A percentile compares a stretch with the other conserved stretches of the same genome.
These are phyloP conservation scores for Pomacea canaliculata DNA, from an alignment of 2,888 invertebrate genomes.

Conservation along the genomic window DNA sequence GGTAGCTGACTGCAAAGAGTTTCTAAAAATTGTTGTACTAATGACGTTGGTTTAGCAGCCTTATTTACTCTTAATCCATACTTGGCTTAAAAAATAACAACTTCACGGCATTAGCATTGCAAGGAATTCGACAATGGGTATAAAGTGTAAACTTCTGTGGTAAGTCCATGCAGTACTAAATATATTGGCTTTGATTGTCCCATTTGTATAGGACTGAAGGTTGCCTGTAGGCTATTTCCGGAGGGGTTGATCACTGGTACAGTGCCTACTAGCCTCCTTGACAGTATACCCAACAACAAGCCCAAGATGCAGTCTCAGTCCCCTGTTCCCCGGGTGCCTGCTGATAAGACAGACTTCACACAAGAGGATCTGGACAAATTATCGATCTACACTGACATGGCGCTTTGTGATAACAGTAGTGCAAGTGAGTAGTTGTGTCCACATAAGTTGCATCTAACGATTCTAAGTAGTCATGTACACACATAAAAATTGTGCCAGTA, in stretches of 20 bases:
- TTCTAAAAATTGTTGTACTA: too few relatives aligned
- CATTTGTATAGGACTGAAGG: slow-evolving; percentile 61
- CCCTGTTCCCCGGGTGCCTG: slow-evolving; percentile 29
- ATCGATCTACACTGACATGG: slow-evolving; percentile 54
- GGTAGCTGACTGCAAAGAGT: too few relatives aligned
- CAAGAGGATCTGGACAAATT: slow-evolving; percentile 56
- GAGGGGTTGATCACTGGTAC: slow-evolving; percentile 66
- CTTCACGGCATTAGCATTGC: too few relatives aligned
- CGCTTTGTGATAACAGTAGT: slow-evolving; percentile 56
- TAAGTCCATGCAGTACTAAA: too few relatives aligned
- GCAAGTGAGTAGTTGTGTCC: slow-evolving; percentile 55
- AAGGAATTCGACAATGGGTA: too few relatives aligned
- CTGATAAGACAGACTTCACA: slow-evolving; percentile 44
- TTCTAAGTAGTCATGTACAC: too few relatives aligned
- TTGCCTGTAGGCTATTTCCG: slow-evolving; percentile 66
- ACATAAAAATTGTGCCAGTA: too few relatives aligned
- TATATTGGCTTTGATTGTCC: neutral
- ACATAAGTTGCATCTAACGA: too few relatives aligned
- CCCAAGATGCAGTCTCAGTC: slow-evolving; percentile 12
- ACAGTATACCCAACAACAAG: slow-evolving; percentile 17
- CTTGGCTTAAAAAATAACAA: too few relatives aligned
- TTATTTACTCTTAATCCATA: too few relatives aligned
- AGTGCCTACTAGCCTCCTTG: slow-evolving; percentile 50
- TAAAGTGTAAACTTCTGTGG: too few relatives aligned
- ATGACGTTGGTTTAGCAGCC: too few relatives aligned